Evolutionary conservation across 2,888 invertebrate species (phyloP).

Genomic region (Aricia artaxerxes): DNA sequence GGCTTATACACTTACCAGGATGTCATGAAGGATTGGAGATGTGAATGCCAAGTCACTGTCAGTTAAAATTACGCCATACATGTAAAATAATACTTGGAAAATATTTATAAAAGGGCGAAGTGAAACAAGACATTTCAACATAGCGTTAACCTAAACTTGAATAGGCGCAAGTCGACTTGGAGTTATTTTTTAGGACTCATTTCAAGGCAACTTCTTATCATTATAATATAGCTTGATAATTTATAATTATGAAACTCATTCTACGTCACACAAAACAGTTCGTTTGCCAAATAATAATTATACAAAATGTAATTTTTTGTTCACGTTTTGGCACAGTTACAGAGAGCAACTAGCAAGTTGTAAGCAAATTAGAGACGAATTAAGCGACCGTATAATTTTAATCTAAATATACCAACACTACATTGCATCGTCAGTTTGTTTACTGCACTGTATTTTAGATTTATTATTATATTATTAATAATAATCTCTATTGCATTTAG

Average conservation of each 20-base stretch:
- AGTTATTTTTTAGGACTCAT: background rate
- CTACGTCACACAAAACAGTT: conserved; percentile 5
- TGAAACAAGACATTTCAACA: too few species aligned
- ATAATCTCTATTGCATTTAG: background rate
- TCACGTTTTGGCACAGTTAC: conserved; percentile 21
- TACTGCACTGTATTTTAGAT: background rate
- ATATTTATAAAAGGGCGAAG: too few species aligned
- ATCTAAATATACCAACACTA: background rate
- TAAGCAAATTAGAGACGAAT: conserved; percentile 23
- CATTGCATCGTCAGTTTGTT: background rate
- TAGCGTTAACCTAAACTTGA: too few species aligned
- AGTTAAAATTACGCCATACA: too few species aligned
- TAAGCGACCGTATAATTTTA: conserved; percentile 23
- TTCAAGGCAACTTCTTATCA: background rate
- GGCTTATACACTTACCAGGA: too few species aligned
- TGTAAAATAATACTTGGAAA: too few species aligned
- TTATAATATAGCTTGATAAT: background rate
- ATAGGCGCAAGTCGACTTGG: too few species aligned
- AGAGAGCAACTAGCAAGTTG: conserved; percentile 3
- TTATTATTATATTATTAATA: background rate
- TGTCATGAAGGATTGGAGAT: too few species aligned
- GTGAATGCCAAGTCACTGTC: too few species aligned
- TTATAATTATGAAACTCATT: conserved; percentile 7
- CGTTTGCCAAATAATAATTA: conserved; percentile 22
- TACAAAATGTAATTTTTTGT: conserved; percentile 17